Evolutionary conservation across 2,113 vertebrate species (phyloP).

Genomic region (Trogon melanurus): DNA sequence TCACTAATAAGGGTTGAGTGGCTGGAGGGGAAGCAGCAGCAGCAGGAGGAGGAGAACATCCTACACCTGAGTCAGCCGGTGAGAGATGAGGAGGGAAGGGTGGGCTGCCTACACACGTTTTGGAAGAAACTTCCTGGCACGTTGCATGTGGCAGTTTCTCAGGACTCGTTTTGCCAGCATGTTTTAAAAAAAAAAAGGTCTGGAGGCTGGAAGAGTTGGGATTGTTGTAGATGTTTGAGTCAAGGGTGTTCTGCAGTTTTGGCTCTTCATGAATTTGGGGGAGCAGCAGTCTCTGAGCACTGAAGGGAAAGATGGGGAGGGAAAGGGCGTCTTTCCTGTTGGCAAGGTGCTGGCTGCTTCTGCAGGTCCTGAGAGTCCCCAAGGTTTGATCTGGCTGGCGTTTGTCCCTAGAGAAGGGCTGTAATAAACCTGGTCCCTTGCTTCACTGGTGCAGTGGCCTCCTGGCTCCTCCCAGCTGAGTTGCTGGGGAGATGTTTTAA

Average conservation of each 20-base stretch:
- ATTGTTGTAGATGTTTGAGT: neutral
- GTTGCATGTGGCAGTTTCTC: neutral
- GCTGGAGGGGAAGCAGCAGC: neutral
- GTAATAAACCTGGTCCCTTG: neutral
- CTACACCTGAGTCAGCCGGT: fast-evolving
- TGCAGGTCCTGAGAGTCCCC: neutral
- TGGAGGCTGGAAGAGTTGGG: neutral
- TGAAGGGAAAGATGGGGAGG: neutral
- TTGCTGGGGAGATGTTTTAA: neutral
- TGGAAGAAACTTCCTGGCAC: neutral
- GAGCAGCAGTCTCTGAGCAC: neutral
- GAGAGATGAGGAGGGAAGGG: neutral
- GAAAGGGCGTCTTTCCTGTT: neutral
- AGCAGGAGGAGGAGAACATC: neutral
- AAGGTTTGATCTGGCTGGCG: neutral
- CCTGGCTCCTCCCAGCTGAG: fast-evolving
- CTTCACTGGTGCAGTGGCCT: neutral
- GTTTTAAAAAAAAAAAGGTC: neutral
- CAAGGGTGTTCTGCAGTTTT: neutral
- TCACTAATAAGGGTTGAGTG: neutral
- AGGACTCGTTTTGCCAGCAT: neutral
- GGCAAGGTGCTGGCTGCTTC: neutral
- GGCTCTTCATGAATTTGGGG: fast-evolving
- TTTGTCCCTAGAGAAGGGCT: neutral
- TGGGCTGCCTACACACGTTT: neutral